Percentiles rank a stretch among this genome's conserved stretches.
Evolutionary conservation across 2,888 invertebrate species (phyloP).

Genomic region (Monochamus alternatus): DNA sequence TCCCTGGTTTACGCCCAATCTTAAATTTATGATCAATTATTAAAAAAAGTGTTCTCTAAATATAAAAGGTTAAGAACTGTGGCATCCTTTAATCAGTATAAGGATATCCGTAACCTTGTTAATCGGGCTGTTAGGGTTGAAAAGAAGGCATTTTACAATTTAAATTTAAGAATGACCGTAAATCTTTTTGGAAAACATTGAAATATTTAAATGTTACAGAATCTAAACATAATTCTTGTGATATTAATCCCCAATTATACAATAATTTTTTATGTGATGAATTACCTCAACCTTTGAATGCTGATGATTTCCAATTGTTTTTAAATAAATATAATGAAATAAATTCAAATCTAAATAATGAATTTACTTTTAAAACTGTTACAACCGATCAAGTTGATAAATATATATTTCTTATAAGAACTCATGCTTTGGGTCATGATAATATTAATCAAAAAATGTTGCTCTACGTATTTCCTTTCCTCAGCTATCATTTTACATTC

Average conservation of each 20-base stretch:
- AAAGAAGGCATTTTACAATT: background rate
- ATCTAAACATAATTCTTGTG: background rate
- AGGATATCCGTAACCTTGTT: no score
- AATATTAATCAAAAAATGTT: background rate
- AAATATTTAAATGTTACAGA: background rate
- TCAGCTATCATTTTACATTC: slow-evolving; percentile 1
- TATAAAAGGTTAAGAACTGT: no score
- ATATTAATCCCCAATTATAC: background rate
- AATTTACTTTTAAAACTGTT: background rate
- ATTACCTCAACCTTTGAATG: background rate
- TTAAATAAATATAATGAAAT: background rate
- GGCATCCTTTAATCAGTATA: no score
- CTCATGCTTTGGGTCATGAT: background rate
- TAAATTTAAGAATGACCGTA: background rate
- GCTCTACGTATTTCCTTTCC: background rate
- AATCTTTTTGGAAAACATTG: background rate
- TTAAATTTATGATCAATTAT: no score
- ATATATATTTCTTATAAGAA: background rate
- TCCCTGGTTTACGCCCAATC: no score
- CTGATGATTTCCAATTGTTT: background rate
- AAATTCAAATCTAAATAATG: background rate
- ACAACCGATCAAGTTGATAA: background rate
- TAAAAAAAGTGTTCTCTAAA: no score
- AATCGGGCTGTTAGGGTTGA: no score
- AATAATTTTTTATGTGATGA: background rate